phyloP scores from a whole-genome alignment of 2,888 invertebrate genomes.

The Erannis defoliaria region DNA sequence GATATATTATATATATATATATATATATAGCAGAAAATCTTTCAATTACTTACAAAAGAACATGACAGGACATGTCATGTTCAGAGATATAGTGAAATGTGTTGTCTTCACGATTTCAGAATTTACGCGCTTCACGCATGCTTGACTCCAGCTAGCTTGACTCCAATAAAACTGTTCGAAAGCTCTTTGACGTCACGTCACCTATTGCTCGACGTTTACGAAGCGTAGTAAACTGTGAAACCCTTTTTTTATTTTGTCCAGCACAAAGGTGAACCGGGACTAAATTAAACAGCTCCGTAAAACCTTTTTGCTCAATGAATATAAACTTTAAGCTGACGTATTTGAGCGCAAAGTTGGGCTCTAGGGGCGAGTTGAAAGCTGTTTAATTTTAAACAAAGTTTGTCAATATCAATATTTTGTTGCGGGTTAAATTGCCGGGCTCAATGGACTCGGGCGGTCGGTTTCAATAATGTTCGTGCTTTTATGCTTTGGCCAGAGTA shows the following conservation, averaged over 20 bases:
- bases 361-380: conserved; percentile 29
- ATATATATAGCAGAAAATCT: background rate
- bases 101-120: too few species aligned
- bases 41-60: background rate
- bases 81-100: background rate
- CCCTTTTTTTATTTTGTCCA: conserved; percentile 61
- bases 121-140: conserved; percentile 11
- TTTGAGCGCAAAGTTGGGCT: conserved; percentile 52
- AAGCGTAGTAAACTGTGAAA: conserved; percentile 58
- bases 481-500: conserved; percentile 34
- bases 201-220: conserved; percentile 53
- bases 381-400: conserved; percentile 54
- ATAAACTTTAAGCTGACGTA: conserved; percentile 50
- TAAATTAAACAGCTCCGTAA: conserved; percentile 68
- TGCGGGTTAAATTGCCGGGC: conserved; percentile 58
- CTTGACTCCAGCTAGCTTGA: background rate
- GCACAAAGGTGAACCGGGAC: conserved; percentile 67
- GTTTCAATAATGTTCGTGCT: conserved; percentile 57
- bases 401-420: conserved; percentile 66
- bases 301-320: conserved; percentile 46
- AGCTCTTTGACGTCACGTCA: conserved; percentile 60
- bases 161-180: conserved; percentile 50
- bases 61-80: background rate
- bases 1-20: too few species aligned
- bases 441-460: conserved; percentile 53